Base-by-base conservation (phyloP, 1,140 invertebrate genomes). In the Euwallacea similis region DNA sequence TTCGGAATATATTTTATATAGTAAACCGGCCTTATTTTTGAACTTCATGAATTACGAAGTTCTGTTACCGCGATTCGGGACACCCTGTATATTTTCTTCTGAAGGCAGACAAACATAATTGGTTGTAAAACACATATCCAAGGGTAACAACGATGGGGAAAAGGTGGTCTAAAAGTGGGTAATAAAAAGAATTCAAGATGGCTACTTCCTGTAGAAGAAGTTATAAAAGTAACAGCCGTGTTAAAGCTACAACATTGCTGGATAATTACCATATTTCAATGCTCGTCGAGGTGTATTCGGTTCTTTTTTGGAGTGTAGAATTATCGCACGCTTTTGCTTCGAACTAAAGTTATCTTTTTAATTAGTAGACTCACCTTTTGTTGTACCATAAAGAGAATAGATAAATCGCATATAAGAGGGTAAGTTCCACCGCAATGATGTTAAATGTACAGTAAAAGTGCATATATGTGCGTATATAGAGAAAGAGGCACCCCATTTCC, bases 201-300 rank as follows among this genome's bases (percentile, higher is more conserved):
- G 73, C 69, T 16, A 72, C 68, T 73, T 75, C 73, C 71, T 64
- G 66, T 66, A 75, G 63, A 53, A 66, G 61, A 55, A 66, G 71
- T 69, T 72, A 53, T 66, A 66, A 75, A 64, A 69, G 72, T 75
- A 75, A 75, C 73, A 75, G 73, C 63, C 55, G 56, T 73, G 72
- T 73, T 73, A 73, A 73, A 62, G 68, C 72, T 67, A 68, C 72
- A 70, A 71, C 67, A 63, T 65, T 67, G 65, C 67, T 66, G 44
- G 67, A 70, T 65, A 72, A 75, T 75, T 75, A 75, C 73, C 71
- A 70, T 75, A 73, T 73, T 75, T 75, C 66, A 75, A 42, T 21
- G 55, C 65, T 13, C 11, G 65, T 44, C 54, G 66, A 55, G 66
- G 66, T 56, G 21, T 33, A 73, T 68, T 66, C 47, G 62, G 65